Evolutionary conservation across 2,797 vertebrate species (phyloP), one percentile per base, ranked within the genome.

Genomic region (Coregonus sp.): DNA sequence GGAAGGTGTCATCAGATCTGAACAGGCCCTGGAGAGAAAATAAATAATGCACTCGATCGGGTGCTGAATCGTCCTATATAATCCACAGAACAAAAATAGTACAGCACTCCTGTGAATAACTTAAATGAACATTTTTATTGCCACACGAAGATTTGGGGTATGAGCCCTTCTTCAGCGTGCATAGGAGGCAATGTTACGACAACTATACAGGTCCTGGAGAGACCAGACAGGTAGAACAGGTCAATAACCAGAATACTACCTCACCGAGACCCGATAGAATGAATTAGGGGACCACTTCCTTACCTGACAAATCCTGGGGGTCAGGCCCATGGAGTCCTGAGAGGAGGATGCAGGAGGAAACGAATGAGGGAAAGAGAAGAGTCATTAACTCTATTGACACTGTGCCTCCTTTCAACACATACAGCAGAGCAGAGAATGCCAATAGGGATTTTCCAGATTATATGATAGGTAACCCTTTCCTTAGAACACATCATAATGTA

Each of bases 271-370:
- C 40, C 40, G 11, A 9, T 47, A 11, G 40, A 25, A 2, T 63
- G 20, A 63, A 63, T 25, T 63, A 63, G 4, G 5, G n/a, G 59
- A 9, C 72, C 59, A 4, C 0, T 40, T 56, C 80, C 82, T 31
- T 94, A 99, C 98, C 96, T 98, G 95, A 93, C 97, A 99, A 90
- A 99, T 98, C 74, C 98, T 95, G 61, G 98, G 98, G 3, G 96
- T 99, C 92, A 99, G 90, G 63, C 98, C 98, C 78, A 95, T 81
- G 63, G 97, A 97, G 66, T 96, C 96, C 98, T 99, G 86, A 73
- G 78, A 50, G 2, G 77, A 71, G 75, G 37, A 29, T 61, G 66
- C 40, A 63, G 70, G 63, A 47, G 66, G 20, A 82, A 78, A 69
- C 83, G 63, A 78, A 1, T 9, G 2, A 31, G 14, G 50, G n/a